These are phyloP conservation scores for Pyrochroa serraticornis DNA, from an alignment of 2,888 invertebrate species.

Conservation along the genomic window DNA sequence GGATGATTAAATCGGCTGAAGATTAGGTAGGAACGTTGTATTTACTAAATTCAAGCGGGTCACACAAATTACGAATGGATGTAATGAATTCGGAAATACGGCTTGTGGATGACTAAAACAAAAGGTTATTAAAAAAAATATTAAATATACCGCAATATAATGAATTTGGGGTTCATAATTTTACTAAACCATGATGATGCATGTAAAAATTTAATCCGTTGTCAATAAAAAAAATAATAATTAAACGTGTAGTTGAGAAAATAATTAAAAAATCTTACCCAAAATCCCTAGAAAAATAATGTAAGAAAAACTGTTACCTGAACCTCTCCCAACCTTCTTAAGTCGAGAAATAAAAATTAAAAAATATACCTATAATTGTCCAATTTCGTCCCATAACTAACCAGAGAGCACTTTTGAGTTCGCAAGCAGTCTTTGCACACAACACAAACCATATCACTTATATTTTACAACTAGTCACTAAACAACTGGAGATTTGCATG, in stretches of 20 bases:
- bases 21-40: too few relatives aligned
- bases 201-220: background rate
- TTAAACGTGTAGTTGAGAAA: slow-evolving; percentile 16
- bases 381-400: slow-evolving; percentile 17
- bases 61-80: too few relatives aligned
- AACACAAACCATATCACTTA: slow-evolving; percentile 38
- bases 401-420: slow-evolving; percentile 34
- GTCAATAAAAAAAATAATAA: background rate
- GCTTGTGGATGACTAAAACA: too few relatives aligned
- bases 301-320: slow-evolving; percentile 35
- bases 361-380: slow-evolving; percentile 18
- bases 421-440: slow-evolving; percentile 35
- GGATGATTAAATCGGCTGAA: too few relatives aligned
- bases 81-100: too few relatives aligned
- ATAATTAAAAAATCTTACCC: slow-evolving; percentile 38
- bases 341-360: slow-evolving; percentile 10
- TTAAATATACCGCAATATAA: too few relatives aligned
- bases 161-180: too few relatives aligned
- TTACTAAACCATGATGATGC: background rate
- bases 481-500: slow-evolving; percentile 36
- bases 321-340: slow-evolving; percentile 26
- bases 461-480: slow-evolving; percentile 24
- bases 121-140: too few relatives aligned
- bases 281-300: slow-evolving; percentile 25
- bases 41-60: too few relatives aligned